phyloP scores from a whole-genome alignment of 2,113 vertebrate species.

The Empidonax alnorum region DNA sequence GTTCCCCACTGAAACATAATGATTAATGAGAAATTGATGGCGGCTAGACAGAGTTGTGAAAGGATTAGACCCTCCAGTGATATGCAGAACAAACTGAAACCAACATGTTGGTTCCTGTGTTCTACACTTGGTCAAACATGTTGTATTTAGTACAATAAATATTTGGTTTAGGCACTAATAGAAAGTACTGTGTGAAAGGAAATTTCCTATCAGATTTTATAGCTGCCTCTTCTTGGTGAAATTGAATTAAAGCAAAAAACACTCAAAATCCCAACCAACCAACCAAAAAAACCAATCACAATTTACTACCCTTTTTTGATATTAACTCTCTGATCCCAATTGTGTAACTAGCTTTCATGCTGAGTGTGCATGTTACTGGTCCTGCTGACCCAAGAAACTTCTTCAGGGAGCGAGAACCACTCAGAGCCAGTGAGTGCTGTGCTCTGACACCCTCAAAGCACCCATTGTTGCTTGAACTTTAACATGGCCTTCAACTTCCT shows the following conservation, averaged over 20 bases:
- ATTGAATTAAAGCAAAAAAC: background rate
- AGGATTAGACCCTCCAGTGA: constrained; percentile 54
- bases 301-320: background rate
- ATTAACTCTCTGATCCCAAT: background rate
- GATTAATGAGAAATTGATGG: constrained; percentile 57
- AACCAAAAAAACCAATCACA: background rate
- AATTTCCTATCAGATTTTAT: background rate
- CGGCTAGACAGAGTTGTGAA: constrained; percentile 48
- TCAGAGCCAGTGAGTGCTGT: background rate
- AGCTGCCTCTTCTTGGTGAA: background rate
- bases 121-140: constrained; percentile 42
- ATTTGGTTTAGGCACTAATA: constrained; percentile 25
- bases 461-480: background rate
- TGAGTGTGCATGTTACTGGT: background rate
- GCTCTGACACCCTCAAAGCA: background rate
- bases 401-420: background rate
- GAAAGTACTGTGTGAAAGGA: constrained; percentile 25
- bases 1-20: constrained; percentile 56
- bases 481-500: background rate
- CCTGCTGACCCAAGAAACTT: background rate
- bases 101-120: constrained; percentile 46
- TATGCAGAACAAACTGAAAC: constrained; percentile 62
- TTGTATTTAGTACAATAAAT: constrained; percentile 51
- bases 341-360: background rate
- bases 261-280: background rate